phyloP scores from a whole-genome alignment of 2,888 invertebrate genomes.

The Xylota sylvarum region DNA sequence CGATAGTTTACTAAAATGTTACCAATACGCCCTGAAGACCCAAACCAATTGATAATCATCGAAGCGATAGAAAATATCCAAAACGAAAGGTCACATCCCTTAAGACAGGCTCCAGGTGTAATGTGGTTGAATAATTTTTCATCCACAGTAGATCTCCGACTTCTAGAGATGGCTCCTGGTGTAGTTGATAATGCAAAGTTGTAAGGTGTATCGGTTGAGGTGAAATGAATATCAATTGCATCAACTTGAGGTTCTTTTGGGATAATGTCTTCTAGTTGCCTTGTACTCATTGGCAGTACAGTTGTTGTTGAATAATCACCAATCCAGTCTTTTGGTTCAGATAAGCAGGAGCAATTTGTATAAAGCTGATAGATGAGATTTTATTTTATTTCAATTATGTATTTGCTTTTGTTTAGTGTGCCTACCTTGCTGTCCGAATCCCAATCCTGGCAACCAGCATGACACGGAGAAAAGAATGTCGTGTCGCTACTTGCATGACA shows the following conservation, averaged over 20 bases:
- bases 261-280: slow-evolving; percentile 23
- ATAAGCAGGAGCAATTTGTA: slow-evolving; percentile 79
- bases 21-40: slow-evolving; percentile 88
- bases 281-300: slow-evolving; percentile 1
- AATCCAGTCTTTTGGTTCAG: slow-evolving; percentile 5
- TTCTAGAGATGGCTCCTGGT: slow-evolving; percentile 23
- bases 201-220: neutral
- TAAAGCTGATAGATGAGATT: slow-evolving; percentile 79
- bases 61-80: slow-evolving; percentile 86
- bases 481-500: slow-evolving; percentile 86
- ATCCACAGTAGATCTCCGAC: slow-evolving; percentile 63
- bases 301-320: slow-evolving; percentile 13
- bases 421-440: slow-evolving; percentile 79
- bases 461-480: slow-evolving; percentile 90
- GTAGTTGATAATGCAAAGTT: slow-evolving; percentile 11
- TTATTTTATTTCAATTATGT: neutral
- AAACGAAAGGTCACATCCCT: slow-evolving; percentile 85
- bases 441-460: slow-evolving; percentile 88
- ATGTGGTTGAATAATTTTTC: slow-evolving; percentile 77
- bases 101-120: slow-evolving; percentile 85
- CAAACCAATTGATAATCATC: slow-evolving; percentile 87
- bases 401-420: neutral
- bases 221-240: slow-evolving; percentile 21
- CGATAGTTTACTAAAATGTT: slow-evolving; percentile 89
- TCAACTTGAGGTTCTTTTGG: slow-evolving; percentile 34